Evolutionary conservation across 2,113 vertebrate species (phyloP), one percentile per base, ranked within the genome.

Genomic region (Xyliphius kryptos): DNA sequence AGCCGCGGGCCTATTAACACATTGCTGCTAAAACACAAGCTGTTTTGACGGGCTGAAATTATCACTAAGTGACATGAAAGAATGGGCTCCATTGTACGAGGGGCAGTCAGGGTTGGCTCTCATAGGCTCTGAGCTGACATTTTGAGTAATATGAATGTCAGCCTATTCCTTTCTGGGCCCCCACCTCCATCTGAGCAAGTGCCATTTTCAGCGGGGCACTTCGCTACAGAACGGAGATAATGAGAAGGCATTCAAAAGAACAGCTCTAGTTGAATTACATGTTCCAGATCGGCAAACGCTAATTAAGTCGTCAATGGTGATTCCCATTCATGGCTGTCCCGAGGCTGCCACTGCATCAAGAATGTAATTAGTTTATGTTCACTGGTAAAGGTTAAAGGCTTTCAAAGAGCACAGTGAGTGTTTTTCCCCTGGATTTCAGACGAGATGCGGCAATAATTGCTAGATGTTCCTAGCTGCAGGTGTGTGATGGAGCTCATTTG

Each of bases 291-390:
- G 51, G 68, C 81, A 75, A 67, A 52, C 7, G 32, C 69, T 70
- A 70, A 80, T 85, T 82, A 86, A 85, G 86, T 71, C 77, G 66
- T 60, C 74, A 79, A 73, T 68, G 74, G 79, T 69, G 77, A 77
- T 74, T 77, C 84, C 83, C 79, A 70, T 17, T 61, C 73, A 74
- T 68, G 74, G 17, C 66, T 22, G 9, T 26, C 10, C 75, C 48
- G 75, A 75, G 36, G 69, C 72, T 72, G 74, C 65, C 77, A 77
- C 78, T 76, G 55, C 65, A 63, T 74, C 80, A 68, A 67, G 88
- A 87, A 85, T 79, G 81, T 89, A 87, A 91, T 91, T 89, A 90
- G 87, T 91, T 91, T 90, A 89, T 88, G 87, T 87, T 89, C 82
- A 80, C 86, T 88, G 84, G 75, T 82, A 83, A 83, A 89, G 86